Evolutionary conservation across 2,888 invertebrate genomes (phyloP), one percentile per base, ranked within the genome.

Genomic region (Epinotia nisella): DNA sequence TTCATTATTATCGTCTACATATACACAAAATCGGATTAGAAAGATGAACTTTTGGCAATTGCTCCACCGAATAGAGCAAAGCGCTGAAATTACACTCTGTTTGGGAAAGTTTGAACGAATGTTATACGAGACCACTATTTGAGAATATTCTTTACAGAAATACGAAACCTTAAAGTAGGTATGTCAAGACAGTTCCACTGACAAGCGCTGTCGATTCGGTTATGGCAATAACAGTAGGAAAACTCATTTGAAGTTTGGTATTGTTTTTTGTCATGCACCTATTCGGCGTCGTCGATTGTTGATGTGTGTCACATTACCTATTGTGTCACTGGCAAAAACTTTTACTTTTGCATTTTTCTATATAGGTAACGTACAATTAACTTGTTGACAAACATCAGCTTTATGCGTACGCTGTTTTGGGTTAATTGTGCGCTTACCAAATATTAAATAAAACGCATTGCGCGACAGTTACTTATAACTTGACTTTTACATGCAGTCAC

Each of bases 341-440:
- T 66, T 55, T 55, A 65, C 65, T 65, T n/a, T 49, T 62, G 55
- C 39, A 21, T 10, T 19, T 53, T 39, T 55, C 49, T 51, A 41
- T 66, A 41, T 24, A 66, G 5, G 41, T 56, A 66, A 55, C 53
- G 39, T 7, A 66, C 39, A 66, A 56, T 66, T 66, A 66, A 66
- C 4, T 1, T 66, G 55, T 66, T 66, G 49, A 64, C 62, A 64
- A 64, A 64, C 24, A 29, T n/a, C 21, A 56, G 56, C 56, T 66
- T 24, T 11, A 41, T 21, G 10, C 21, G 21, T 39, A 51, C 17
- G 15, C 17, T 3, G 13, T 64, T 64, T 35, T 53, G 13, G 51
- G 5, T 0, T 29, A 29, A 51, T 51, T 64, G 17, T 4, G 15
- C 19, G 5, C 19, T 65, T 29, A 17, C 17, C 24, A 17, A 29